phyloP scores from a whole-genome alignment of 2,888 invertebrate genomes.

The Aleiodes leptofemur region DNA sequence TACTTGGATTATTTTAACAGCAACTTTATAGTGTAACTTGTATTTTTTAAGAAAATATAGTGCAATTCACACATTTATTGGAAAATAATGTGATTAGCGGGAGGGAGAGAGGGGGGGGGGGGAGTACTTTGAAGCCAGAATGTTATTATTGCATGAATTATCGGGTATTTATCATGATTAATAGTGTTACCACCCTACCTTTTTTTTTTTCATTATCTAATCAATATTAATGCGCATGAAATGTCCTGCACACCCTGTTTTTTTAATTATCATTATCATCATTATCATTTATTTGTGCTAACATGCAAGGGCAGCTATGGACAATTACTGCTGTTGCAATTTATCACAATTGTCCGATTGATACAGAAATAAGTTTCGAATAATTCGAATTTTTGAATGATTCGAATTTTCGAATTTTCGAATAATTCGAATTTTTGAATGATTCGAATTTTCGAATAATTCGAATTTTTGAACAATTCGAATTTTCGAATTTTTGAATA shows the following conservation, averaged over 20 bases:
- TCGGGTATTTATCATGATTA: conserved; percentile 63
- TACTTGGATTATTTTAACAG: background rate
- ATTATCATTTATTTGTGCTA: conserved; percentile 17
- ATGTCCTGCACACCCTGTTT: conserved; percentile 22
- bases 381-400: too few species aligned
- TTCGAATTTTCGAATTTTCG: too few species aligned
- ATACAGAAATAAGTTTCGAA: too few species aligned
- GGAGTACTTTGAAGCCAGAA: conserved; percentile 40
- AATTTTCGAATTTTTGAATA: too few species aligned
- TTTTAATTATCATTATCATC: conserved; percentile 7
- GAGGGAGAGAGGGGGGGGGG: too few species aligned
- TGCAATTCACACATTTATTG: conserved; percentile 19
- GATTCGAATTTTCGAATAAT: too few species aligned
- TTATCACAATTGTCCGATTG: conserved; percentile 13
- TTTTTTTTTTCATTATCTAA: conserved; percentile 66
- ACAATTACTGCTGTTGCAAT: conserved; percentile 29
- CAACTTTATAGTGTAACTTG: conserved; percentile 1
- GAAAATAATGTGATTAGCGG: background rate
- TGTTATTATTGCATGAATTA: conserved; percentile 61
- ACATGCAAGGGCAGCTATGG: conserved; percentile 42
- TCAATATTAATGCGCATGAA: conserved; percentile 73
- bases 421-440: too few species aligned
- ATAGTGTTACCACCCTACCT: conserved; percentile 60
- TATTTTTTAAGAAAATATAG: background rate
- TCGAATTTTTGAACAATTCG: too few species aligned